Evolutionary conservation across 2,888 invertebrate genomes (phyloP).

Genomic region (Pemphredon lugubris): DNA sequence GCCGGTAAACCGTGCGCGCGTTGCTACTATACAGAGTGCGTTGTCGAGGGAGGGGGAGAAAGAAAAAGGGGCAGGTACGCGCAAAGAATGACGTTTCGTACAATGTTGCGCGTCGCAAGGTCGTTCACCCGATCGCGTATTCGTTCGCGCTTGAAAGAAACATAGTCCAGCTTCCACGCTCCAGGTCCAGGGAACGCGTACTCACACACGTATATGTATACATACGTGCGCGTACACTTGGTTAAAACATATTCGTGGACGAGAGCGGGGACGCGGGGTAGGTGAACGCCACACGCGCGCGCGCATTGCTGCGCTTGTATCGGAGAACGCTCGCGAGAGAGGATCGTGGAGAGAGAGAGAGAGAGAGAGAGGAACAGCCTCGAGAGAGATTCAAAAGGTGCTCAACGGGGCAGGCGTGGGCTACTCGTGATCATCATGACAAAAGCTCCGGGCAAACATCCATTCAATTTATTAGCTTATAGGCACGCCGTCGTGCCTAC

Average conservation of each 20-base stretch:
- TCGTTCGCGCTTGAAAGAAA: neutral
- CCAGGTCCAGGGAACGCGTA: neutral
- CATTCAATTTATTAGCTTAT: slow-evolving; percentile 79
- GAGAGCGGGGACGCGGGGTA: neutral
- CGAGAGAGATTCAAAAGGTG: slow-evolving; percentile 69
- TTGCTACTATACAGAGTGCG: too few species aligned
- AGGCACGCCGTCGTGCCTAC: slow-evolving; percentile 66
- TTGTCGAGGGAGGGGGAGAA: too few species aligned
- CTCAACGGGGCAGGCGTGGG: slow-evolving; percentile 69
- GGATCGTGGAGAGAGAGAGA: neutral
- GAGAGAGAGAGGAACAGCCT: neutral
- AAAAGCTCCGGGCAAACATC: slow-evolving; percentile 77
- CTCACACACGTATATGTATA: too few species aligned
- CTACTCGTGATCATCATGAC: slow-evolving; percentile 77
- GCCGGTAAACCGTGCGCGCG: too few species aligned
- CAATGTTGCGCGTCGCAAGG: neutral
- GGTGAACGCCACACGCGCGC: neutral
- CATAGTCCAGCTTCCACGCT: neutral
- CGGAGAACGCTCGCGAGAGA: neutral
- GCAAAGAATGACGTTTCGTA: neutral
- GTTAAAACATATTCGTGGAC: neutral
- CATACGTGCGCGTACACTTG: too few species aligned
- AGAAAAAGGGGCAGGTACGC: too few species aligned
- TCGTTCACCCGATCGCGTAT: neutral
- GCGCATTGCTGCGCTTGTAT: neutral